A percentile compares a stretch with the other conserved stretches of the same genome.
phyloP scores from a whole-genome alignment of 2,888 invertebrate genomes.

The Agrochola circellaris region DNA sequence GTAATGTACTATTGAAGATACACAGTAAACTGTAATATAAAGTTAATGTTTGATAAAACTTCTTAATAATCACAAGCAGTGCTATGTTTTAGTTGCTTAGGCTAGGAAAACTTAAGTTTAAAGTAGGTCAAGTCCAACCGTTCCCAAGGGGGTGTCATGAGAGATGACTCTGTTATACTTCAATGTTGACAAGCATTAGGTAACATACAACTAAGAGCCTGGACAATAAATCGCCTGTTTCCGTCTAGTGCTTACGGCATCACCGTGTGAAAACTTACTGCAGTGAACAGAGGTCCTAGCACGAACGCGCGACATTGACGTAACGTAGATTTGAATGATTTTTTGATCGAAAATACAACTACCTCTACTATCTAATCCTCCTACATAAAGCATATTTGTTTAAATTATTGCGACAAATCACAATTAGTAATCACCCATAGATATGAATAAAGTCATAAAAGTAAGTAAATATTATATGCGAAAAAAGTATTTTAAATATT shows the following conservation, averaged over 20 bases:
- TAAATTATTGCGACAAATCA: neutral
- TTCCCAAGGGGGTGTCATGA: conserved; percentile 1
- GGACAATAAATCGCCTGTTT: neutral
- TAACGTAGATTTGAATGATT: neutral
- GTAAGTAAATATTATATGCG: neutral
- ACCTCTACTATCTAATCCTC: too few species aligned
- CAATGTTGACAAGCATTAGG: conserved; percentile 2
- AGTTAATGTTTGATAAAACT: neutral
- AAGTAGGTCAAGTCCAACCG: conserved; percentile 19
- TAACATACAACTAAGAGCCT: neutral
- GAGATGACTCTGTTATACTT: conserved; percentile 1
- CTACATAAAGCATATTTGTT: neutral
- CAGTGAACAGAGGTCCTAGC: conserved; percentile 7
- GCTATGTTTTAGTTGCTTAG: neutral
- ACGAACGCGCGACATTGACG: neutral
- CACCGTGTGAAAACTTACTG: neutral
- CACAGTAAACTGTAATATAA: neutral
- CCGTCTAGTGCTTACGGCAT: neutral
- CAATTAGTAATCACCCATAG: neutral
- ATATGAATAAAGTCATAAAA: neutral
- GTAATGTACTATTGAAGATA: neutral
- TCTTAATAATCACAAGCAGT: neutral
- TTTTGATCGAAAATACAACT: neutral
- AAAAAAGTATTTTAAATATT: neutral
- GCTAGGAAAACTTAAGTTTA: conserved; percentile 16